phyloP scores from a whole-genome alignment of 53 echinoderm and acorn worm genomes.

The Mesocentrotus franciscanus region DNA sequence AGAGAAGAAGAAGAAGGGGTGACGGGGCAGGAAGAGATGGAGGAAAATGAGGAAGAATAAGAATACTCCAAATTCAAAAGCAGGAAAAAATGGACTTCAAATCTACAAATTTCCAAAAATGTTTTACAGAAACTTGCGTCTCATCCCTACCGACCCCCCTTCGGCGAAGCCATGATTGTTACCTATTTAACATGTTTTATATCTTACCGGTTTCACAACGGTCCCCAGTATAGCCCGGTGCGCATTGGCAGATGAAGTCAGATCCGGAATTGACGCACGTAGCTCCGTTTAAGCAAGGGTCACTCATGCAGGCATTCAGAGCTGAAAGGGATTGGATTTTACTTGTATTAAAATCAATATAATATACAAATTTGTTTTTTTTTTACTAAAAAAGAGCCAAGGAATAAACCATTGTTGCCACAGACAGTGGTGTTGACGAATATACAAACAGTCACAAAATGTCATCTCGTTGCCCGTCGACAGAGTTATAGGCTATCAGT shows the following conservation, averaged over 20 bases:
- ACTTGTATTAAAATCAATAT: too few species aligned
- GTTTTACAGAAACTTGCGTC: not conserved
- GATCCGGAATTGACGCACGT: not conserved
- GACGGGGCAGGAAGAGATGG: too few species aligned
- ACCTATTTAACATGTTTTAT: too few species aligned
- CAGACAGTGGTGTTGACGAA: too few species aligned
- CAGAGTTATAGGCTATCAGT: too few species aligned
- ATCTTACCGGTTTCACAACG: not conserved
- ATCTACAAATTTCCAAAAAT: not conserved
- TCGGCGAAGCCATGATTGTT: not conserved
- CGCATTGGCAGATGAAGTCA: not conserved
- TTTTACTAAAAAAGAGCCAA: too few species aligned
- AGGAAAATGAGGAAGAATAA: too few species aligned
- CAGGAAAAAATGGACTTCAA: not conserved
- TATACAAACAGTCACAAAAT: too few species aligned
- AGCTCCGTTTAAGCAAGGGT: not conserved
- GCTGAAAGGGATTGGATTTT: not conserved
- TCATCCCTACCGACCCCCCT: not conserved
- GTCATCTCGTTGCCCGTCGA: too few species aligned
- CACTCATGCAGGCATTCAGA: not conserved
- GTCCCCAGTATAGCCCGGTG: not conserved
- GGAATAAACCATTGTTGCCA: too few species aligned
- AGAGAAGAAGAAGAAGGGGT: too few species aligned
- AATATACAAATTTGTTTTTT: too few species aligned
- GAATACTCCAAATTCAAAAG: not conserved